A percentile compares a stretch with the other conserved stretches of the same genome.
Conservation (phyloP, 2,797 vertebrate species). For the Pitangus sulphuratus region DNA sequence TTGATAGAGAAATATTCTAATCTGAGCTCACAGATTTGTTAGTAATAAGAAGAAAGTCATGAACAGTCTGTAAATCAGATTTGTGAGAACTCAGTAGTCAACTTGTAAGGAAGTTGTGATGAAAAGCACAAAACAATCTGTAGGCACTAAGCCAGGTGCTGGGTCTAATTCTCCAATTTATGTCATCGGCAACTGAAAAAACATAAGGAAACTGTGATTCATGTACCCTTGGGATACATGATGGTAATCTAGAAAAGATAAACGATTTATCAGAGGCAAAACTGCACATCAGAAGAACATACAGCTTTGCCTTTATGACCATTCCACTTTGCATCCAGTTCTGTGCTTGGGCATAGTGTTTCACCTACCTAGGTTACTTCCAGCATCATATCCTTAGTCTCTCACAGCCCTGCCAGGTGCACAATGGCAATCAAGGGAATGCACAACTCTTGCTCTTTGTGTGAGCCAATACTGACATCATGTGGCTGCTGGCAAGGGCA, state of each 20-base stretch:
- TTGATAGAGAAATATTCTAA: background rate
- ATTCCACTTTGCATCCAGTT: rapidly evolving
- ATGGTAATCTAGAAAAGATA: background rate
- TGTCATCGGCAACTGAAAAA: background rate
- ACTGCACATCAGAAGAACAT: background rate
- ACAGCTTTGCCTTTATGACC: background rate
- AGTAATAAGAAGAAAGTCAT: background rate
- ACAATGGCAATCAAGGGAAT: background rate
- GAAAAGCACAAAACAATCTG: background rate
- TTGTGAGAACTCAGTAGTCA: background rate
- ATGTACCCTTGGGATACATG: background rate
- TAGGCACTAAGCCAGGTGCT: background rate
- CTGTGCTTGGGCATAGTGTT: background rate
- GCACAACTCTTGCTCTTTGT: rapidly evolving
- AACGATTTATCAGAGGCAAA: background rate
- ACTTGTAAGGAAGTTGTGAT: background rate
- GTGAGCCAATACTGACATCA: background rate
- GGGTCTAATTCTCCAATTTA: background rate
- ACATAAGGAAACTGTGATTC: background rate
- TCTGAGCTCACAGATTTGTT: background rate
- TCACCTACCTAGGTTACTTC: background rate
- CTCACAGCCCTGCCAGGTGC: background rate
- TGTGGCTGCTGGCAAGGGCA: background rate
- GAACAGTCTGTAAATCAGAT: background rate
- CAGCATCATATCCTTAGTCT: background rate